These are phyloP conservation scores for Aplocera efformata DNA, from an alignment of 2,888 invertebrate species.

Conservation along the genomic window DNA sequence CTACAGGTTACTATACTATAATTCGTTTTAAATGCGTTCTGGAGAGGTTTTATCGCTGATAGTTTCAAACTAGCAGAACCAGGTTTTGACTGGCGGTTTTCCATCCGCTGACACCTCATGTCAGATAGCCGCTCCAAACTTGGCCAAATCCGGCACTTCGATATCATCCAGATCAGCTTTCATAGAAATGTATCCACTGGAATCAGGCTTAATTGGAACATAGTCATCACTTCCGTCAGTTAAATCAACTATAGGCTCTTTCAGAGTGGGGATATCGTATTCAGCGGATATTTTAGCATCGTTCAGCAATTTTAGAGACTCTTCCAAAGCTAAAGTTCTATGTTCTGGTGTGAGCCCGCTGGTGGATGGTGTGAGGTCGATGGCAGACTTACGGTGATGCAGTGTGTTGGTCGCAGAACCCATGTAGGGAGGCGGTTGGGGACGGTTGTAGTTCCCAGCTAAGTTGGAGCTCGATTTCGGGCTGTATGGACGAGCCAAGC, in stretches of 20 bases:
- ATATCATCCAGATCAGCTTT: slow-evolving; percentile 58
- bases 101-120: slow-evolving; percentile 57
- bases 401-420: slow-evolving; percentile 60
- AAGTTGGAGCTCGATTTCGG: slow-evolving; percentile 67
- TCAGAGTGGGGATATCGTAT: slow-evolving; percentile 48
- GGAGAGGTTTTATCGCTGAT: slow-evolving; percentile 16
- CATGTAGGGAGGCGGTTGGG: slow-evolving; percentile 72
- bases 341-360: slow-evolving; percentile 59
- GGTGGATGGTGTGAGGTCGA: slow-evolving; percentile 45
- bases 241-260: slow-evolving; percentile 61
- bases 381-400: slow-evolving; percentile 56
- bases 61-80: slow-evolving; percentile 59
- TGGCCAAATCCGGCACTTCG: slow-evolving; percentile 60
- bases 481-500: slow-evolving; percentile 74
- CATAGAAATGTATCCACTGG: slow-evolving; percentile 37
- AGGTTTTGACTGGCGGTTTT: slow-evolving; percentile 69
- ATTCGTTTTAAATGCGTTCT: slow-evolving; percentile 16
- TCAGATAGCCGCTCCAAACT: slow-evolving; percentile 65
- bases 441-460: slow-evolving; percentile 67
- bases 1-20: slow-evolving; percentile 1
- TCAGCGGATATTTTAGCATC: slow-evolving; percentile 67
- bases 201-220: slow-evolving; percentile 52
- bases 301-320: slow-evolving; percentile 68
- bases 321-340: slow-evolving; percentile 61
- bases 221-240: slow-evolving; percentile 68